Conservation (phyloP, 23 tunicate genomes). For the Styela plicata region DNA sequence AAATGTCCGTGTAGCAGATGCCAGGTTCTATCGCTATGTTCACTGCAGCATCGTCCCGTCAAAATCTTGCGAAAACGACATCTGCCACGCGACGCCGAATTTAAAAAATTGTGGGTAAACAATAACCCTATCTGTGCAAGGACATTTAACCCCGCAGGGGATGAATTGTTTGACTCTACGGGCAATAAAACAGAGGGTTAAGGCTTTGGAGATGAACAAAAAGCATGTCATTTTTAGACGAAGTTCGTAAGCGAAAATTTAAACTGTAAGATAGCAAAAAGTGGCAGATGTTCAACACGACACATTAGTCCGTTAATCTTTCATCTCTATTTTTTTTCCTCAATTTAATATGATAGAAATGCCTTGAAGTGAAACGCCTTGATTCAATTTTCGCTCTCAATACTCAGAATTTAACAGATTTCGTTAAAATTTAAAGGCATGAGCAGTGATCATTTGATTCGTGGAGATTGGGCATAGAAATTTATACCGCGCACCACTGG, state of each 20-base stretch:
- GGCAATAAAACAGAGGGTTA: too few relatives aligned
- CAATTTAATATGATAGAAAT: too few relatives aligned
- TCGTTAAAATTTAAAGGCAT: too few relatives aligned
- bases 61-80: slow-evolving; percentile 3
- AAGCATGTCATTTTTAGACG: background rate
- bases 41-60: background rate
- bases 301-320: background rate
- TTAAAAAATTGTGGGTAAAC: background rate
- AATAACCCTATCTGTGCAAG: background rate
- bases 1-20: background rate
- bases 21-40: background rate
- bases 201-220: background rate
- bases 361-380: too few relatives aligned
- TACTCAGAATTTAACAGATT: too few relatives aligned
- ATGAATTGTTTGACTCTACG: too few relatives aligned
- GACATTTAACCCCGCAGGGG: background rate
- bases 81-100: slow-evolving; percentile 12
- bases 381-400: too few relatives aligned
- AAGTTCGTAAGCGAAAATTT: background rate
- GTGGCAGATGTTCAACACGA: slow-evolving; percentile 21
- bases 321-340: background rate
- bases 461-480: too few relatives aligned
- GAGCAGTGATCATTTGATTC: too few relatives aligned
- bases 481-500: too few relatives aligned
- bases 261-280: background rate